Percentiles rank a stretch among this genome's conserved stretches.
Evolutionary conservation across 2,888 invertebrate genomes (phyloP).

Genomic region (Spodoptera littoralis): DNA sequence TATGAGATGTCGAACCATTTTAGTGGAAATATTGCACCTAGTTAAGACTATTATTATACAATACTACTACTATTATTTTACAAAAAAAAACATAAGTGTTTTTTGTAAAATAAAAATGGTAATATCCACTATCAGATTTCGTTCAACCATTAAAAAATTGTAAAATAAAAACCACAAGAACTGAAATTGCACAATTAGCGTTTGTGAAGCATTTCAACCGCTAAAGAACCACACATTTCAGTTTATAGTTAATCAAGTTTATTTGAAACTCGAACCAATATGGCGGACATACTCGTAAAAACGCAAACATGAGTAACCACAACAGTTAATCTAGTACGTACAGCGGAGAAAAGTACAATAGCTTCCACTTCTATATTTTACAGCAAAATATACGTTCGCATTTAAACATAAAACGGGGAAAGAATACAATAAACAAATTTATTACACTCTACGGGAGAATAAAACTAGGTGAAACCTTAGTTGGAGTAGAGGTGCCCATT

Average conservation of each 20-base stretch:
- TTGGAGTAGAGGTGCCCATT: constrained; percentile 55
- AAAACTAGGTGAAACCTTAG: constrained; percentile 54
- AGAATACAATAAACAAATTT: constrained; percentile 61
- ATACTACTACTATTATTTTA: too few relatives aligned
- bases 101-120: too few relatives aligned
- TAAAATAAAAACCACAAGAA: too few relatives aligned
- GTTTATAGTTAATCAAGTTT: constrained; percentile 27
- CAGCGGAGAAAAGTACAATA: constrained; percentile 36
- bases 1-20: constrained; percentile 2
- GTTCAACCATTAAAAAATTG: too few relatives aligned
- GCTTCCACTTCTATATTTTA: constrained; percentile 35
- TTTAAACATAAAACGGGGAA: constrained; percentile 47
- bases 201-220: too few relatives aligned
- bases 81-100: too few relatives aligned
- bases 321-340: constrained; percentile 27
- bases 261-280: constrained; percentile 24
- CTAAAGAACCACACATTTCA: constrained; percentile 1
- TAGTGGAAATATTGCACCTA: background rate
- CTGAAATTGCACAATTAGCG: too few relatives aligned
- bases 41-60: too few relatives aligned
- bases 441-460: constrained; percentile 53
- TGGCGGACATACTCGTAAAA: constrained; percentile 5
- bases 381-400: constrained; percentile 41
- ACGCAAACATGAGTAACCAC: background rate
- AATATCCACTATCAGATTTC: too few relatives aligned